Evolutionary conservation across 2,797 vertebrate species (phyloP), one percentile per base, ranked within the genome.

Genomic region (Enteromius paludinosus): DNA sequence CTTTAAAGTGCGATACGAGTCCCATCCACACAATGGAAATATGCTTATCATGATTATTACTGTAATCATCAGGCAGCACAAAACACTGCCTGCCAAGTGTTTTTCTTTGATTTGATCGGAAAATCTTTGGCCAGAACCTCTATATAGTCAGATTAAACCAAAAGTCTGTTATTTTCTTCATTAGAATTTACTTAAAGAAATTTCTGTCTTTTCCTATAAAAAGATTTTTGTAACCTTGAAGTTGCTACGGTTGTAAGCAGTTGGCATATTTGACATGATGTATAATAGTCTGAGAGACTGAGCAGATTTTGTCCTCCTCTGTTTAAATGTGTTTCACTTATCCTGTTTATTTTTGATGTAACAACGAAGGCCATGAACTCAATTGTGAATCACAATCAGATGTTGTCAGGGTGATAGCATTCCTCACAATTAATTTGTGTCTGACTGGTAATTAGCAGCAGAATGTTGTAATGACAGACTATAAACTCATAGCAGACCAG

Each of bases 381-480:
- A 83, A 17, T 78, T 83, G 82, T 89, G 90, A 79, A 94, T 90
- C 76, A 78, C n/a, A 71, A 59, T 93, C 91, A 94, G 90, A 93
- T 92, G 91, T 89, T 87, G 85, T 85, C 69, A 81, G 87, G 88
- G 88, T 89, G 69, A 79, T 28, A 91, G 86, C 83, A 84, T 8
- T 72, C 87, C 82, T 79, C 88, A 87, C 88, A 89, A 91, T 91
- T 91, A 90, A 91, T 92, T 80, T 49, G 81, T 76, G 77, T 88
- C 90, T 88, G 90, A 87, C 84, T 87, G 82, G 90, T 92, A 93
- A 93, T 93, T 92, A 90, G 85, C 85, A 88, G 83, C 89, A 83
- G 80, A 78, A 49, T 73, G 47, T n/a, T 92, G 90, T 78, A 41
- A 62, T 72, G 77, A 76, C 52, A 87, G 88, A 88, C 72, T 64